phyloP scores from a whole-genome alignment of 1,140 invertebrate species.

The Latrodectus geometricus region DNA sequence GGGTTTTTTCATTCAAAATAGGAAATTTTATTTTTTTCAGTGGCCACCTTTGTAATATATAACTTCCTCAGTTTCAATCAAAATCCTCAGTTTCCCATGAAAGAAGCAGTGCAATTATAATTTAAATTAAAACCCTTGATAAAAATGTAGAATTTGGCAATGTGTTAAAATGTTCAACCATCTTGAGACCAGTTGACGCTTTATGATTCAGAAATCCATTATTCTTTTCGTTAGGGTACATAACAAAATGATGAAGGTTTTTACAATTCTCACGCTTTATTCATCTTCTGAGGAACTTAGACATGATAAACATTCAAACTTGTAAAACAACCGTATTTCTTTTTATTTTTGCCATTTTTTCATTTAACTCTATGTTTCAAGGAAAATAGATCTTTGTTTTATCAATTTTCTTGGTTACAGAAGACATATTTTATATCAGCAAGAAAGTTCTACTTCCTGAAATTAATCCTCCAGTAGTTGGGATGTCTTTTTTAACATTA shows the following conservation, averaged over 20 bases:
- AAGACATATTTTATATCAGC: background rate
- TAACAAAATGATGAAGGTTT: background rate
- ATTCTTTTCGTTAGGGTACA: background rate
- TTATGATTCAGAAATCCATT: background rate
- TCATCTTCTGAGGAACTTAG: background rate
- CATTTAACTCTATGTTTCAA: background rate
- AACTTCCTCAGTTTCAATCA: too few relatives aligned
- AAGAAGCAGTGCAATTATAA: background rate
- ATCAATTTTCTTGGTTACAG: background rate
- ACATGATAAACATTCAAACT: background rate
- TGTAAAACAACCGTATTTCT: background rate
- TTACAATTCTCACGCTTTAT: background rate
- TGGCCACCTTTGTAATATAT: background rate
- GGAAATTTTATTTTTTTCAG: background rate
- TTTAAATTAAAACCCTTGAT: background rate
- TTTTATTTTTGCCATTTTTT: constrained; percentile 7
- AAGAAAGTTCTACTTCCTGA: background rate
- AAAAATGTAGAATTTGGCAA: background rate
- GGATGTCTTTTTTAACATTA: background rate
- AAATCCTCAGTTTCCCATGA: background rate
- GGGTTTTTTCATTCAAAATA: background rate
- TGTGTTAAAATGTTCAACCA: background rate
- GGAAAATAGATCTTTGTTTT: background rate
- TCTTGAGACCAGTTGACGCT: background rate
- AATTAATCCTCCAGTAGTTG: background rate